Evolutionary conservation across 2,113 vertebrate genomes (phyloP), one percentile per base, ranked within the genome.

Genomic region (Cranoglanis bouderius): DNA sequence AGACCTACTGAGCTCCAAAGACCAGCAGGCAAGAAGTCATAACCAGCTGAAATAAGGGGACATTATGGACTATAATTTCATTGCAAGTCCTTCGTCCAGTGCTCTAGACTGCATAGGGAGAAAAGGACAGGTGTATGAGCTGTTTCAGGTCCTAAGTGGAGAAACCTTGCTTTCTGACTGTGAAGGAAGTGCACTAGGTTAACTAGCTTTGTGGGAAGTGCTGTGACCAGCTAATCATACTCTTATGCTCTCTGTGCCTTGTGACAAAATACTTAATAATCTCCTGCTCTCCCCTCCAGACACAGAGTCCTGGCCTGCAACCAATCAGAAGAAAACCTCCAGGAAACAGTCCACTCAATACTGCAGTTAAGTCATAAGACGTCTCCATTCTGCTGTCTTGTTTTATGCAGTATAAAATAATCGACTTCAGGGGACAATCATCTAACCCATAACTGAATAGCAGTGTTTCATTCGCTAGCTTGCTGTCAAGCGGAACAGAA

Each of bases 191-290:
- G 61, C 38, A 63, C 63, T 70, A 88, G 84, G 77, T 86, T 75
- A 87, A 88, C 74, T 74, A 87, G 81, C 49, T 87, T 81, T 40
- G 35, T 12, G 49, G 35, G 84, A 86, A 72, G 49, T 29, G 26
- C 61, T 77, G 53, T 75, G 84, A 86, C 55, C 6, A n/a, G 65
- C n/a, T 88, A 86, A 87, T 88, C 46, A 43, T 55, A 87, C 84
- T 55, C 75, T 82, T 40, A 63, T 78, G 80, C 81, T 80, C 77
- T 29, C 49, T 67, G 63, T 67, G 83, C 53, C 46, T 80, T 87
- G 90, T 65, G 43, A 12, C 63, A 84, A 87, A 85, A 89, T 80
- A 29, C 35, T 10, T 49, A 88, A 59, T 87, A 70, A 91, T 91
- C 84, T 77, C 46, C 67, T 63, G 59, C 32, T 29, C 35, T 77